These are phyloP conservation scores for Diceros bicornis DNA, from an alignment of 2,797 vertebrate species.

Conservation along the genomic window DNA sequence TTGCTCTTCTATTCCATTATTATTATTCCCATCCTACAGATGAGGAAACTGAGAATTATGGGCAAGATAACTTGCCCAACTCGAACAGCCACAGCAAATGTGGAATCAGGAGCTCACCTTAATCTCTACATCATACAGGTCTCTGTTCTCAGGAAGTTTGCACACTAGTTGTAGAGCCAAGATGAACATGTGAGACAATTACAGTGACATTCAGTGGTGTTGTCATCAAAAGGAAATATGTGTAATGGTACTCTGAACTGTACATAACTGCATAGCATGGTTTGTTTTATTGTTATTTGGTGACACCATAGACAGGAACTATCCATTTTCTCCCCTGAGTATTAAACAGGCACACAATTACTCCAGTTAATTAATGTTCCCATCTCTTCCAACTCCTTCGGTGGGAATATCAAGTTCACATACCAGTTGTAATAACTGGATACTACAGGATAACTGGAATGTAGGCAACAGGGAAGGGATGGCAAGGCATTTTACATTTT, in stretches of 20 bases:
- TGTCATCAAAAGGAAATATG: not conserved
- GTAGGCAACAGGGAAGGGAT: not conserved
- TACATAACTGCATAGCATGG: not conserved
- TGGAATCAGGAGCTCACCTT: not conserved
- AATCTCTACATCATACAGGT: not conserved
- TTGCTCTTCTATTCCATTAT: not conserved
- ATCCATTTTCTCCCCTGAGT: not conserved
- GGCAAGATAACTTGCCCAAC: not conserved
- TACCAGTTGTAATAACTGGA: not conserved
- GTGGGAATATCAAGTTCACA: not conserved
- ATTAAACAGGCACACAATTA: not conserved
- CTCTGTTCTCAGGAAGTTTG: not conserved
- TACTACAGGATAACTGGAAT: not conserved
- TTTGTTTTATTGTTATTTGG: not conserved
- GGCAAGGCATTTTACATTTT: not conserved
- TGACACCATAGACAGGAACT: not conserved
- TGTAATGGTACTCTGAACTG: not conserved
- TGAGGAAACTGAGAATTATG: not conserved
- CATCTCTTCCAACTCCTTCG: not conserved
- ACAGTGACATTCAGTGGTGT: not conserved
- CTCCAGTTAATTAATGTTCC: not conserved
- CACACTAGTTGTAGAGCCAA: not conserved
- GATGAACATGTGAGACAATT: not conserved
- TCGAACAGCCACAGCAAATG: not conserved
- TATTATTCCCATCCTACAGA: not conserved